Percentiles rank a stretch among this genome's conserved stretches.
These are phyloP conservation scores for Pseudorhiza aurosa DNA, from an alignment of 30 jellyfish, hydroid and myxozoan genomes.

Conservation along the genomic window DNA sequence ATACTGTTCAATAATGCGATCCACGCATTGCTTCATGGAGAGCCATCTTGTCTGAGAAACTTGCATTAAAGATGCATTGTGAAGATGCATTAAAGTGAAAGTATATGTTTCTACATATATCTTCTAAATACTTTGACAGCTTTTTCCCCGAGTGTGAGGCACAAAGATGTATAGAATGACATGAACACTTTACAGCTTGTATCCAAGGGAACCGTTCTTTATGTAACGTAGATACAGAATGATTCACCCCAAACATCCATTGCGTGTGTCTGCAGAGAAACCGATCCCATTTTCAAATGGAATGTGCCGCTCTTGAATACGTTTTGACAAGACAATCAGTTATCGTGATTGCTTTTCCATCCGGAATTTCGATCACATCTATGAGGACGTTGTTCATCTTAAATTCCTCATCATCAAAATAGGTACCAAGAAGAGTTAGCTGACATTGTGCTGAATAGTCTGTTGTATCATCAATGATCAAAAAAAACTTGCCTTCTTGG, in stretches of 20 bases:
- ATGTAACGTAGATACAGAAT: slow-evolving; percentile 32
- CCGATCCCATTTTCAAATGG: slow-evolving; percentile 49
- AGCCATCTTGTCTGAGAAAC: slow-evolving; percentile 16
- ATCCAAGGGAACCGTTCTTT: slow-evolving; percentile 37
- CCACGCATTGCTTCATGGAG: slow-evolving; percentile 16
- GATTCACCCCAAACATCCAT: slow-evolving; percentile 50
- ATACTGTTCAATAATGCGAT: slow-evolving; percentile 4
- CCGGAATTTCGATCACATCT: slow-evolving; percentile 26
- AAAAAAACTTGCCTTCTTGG: slow-evolving; percentile 19
- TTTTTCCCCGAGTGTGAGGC: slow-evolving; percentile 25
- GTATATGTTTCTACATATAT: slow-evolving; percentile 32
- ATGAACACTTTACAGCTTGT: slow-evolving; percentile 19
- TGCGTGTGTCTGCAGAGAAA: slow-evolving; percentile 50
- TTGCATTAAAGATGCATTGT: neutral
- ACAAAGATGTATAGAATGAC: slow-evolving; percentile 53
- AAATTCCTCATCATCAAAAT: slow-evolving; percentile 14
- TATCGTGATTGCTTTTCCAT: slow-evolving; percentile 18
- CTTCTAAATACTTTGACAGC: slow-evolving; percentile 47
- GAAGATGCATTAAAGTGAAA: slow-evolving; percentile 30
- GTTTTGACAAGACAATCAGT: slow-evolving; percentile 2
- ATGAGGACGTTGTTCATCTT: slow-evolving; percentile 23
- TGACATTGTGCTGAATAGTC: slow-evolving; percentile 42
- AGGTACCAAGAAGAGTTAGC: slow-evolving; percentile 50
- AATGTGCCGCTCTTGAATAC: slow-evolving; percentile 17
- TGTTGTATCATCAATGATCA: slow-evolving; percentile 56